Conservation (phyloP, 2,797 vertebrate species). For the Trachops cirrhosus region DNA sequence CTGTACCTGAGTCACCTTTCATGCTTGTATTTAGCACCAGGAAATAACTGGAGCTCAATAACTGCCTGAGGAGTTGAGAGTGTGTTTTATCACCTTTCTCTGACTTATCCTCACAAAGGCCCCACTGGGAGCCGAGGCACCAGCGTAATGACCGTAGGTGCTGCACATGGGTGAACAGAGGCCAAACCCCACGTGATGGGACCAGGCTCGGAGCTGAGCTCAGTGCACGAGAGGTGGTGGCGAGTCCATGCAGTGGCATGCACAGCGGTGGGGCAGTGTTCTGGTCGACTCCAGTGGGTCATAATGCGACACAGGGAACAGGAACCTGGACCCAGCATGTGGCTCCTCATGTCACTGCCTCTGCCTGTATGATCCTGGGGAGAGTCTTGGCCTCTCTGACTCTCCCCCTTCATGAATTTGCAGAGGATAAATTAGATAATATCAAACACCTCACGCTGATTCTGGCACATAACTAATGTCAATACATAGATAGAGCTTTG, state of each 20-base stretch:
- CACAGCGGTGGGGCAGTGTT: background rate
- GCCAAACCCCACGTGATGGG: background rate
- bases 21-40: background rate
- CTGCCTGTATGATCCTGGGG: background rate
- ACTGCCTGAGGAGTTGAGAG: background rate
- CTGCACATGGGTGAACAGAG: background rate
- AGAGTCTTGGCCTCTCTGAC: background rate
- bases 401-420: background rate
- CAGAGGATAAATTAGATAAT: background rate
- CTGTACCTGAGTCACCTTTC: background rate
- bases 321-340: background rate
- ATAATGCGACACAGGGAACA: too few relatives aligned
- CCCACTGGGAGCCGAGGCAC: background rate
- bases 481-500: background rate
- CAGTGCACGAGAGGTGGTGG: background rate
- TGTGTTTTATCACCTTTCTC: background rate
- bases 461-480: background rate
- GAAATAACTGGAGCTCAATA: background rate
- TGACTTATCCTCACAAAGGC: background rate
- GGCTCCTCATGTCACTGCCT: background rate
- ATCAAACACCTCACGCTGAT: background rate
- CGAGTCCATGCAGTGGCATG: accelerated
- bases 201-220: background rate
- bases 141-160: background rate
- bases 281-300: background rate